A percentile compares a stretch with the other conserved stretches of the same genome.
Evolutionary conservation across 2,888 invertebrate species (phyloP).

Genomic region (Myathropa florea): DNA sequence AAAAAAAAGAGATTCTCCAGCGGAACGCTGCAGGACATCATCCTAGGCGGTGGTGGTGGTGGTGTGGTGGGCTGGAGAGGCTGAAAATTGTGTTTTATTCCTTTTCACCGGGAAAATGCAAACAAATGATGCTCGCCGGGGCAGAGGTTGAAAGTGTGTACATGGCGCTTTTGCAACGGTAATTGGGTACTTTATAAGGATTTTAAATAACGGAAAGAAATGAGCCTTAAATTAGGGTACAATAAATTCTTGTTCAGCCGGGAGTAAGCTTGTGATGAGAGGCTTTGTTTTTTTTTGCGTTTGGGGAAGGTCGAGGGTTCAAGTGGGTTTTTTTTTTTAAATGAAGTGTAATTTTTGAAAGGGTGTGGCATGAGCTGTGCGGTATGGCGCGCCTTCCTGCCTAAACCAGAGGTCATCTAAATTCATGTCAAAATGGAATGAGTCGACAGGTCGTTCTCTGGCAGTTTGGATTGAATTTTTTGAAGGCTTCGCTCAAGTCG

Average conservation of each 20-base stretch:
- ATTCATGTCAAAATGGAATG: too few species aligned
- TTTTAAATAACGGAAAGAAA: conserved; percentile 31
- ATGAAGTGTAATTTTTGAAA: too few species aligned
- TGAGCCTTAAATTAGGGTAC: neutral
- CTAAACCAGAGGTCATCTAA: too few species aligned
- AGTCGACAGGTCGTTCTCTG: too few species aligned
- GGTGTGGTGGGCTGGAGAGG: neutral
- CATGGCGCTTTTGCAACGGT: neutral
- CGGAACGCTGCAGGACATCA: conserved; percentile 16
- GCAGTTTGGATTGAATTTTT: too few species aligned
- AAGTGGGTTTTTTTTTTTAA: neutral
- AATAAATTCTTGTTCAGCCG: neutral
- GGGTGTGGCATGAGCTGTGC: too few species aligned
- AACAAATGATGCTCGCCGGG: conserved; percentile 17
- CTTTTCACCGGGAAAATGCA: conserved; percentile 17
- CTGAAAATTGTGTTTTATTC: neutral
- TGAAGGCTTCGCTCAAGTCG: too few species aligned
- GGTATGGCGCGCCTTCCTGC: too few species aligned
- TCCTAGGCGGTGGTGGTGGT: neutral
- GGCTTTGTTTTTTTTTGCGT: neutral
- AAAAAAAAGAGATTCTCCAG: conserved; percentile 4
- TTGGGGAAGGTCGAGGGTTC: neutral
- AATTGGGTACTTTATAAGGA: conserved; percentile 51
- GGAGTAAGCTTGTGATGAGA: neutral
- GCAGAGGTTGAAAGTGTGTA: neutral